Base-by-base conservation (phyloP, 2,113 vertebrate species). In the Pedionomus torquatus region DNA sequence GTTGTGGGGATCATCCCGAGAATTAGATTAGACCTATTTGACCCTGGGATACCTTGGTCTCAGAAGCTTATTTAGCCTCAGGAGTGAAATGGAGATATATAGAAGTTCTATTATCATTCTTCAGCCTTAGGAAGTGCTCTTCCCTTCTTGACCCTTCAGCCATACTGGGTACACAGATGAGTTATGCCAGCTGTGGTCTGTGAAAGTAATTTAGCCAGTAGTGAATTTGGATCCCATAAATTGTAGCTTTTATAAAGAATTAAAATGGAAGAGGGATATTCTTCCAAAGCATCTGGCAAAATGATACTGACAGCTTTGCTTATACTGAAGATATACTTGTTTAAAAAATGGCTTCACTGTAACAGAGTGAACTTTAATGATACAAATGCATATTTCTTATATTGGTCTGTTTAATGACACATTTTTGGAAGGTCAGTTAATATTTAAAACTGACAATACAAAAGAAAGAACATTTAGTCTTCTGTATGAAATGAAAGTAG, bases 151-250 rank as follows among this genome's bases (percentile, higher is more conserved):
- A 91, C 44, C 76, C 64, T 82, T 13, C 0, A 11, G 51, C 16
- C 28, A 39, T 69, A 18, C 74, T 68, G 26, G 14, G 6, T 9
- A 60, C 17, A 63, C 16, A 63, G 55, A 23, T 94, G 60, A 88
- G 55, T 83, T 81, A 78, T 20, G 78, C 20, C 64, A 71, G 75
- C 30, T 92, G 90, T 49, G 37, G 31, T 75, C 60, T 83, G 60
- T 55, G 66, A 86, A 89, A 90, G 72, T 82, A 87, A 91, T 95
- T 92, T 91, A 90, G 72, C 52, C 52, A 44, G 64, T 69, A 89
- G 55, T 2, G 4, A 87, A 76, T 31, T 43, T 71, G 37, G 44
- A 91, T 84, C 31, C 44, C 33, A 64, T 64, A 92, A 88, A 87
- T 19, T 66, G 26, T 31, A 80, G 12, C 49, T 90, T 95, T 89